Percentiles rank a stretch among this genome's conserved stretches.
Evolutionary conservation across 2,888 invertebrate genomes (phyloP).

Genomic region (Limenitis camilla): DNA sequence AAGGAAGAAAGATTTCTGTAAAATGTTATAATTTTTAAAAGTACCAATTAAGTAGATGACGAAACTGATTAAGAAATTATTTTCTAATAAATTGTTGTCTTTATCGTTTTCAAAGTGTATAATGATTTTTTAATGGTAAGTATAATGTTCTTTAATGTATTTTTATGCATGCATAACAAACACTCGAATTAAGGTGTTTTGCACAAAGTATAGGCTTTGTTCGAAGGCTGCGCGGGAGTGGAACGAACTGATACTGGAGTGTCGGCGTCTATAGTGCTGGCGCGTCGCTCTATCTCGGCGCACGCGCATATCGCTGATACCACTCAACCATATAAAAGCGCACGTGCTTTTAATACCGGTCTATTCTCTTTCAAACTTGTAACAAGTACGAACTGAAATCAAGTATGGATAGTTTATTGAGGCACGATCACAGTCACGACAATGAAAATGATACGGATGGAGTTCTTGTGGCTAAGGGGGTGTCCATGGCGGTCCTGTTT

Average conservation of each 20-base stretch:
- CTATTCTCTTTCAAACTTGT: conserved; percentile 32
- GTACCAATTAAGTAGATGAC: too few species aligned
- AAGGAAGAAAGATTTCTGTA: too few species aligned
- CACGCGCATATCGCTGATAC: conserved; percentile 58
- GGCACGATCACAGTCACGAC: conserved; percentile 28
- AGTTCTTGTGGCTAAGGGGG: conserved; percentile 81
- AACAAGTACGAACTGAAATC: conserved; percentile 13
- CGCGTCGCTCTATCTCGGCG: conserved; percentile 53
- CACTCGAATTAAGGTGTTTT: conserved; percentile 12
- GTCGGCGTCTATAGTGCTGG: conserved; percentile 45
- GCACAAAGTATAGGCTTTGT: conserved; percentile 39
- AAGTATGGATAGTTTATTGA: conserved; percentile 25
- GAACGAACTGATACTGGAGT: conserved; percentile 32
- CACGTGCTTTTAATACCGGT: conserved; percentile 34
- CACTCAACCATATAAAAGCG: conserved; percentile 51
- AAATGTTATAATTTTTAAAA: too few species aligned
- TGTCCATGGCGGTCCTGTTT: conserved; percentile 86
- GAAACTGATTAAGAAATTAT: too few species aligned
- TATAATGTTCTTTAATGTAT: neutral
- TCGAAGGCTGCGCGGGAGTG: conserved; percentile 56
- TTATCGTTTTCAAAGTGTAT: too few species aligned
- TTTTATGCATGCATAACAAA: conserved; percentile 9
- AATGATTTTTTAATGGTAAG: too few species aligned
- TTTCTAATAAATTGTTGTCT: too few species aligned
- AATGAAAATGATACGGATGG: conserved; percentile 49